phyloP scores from a whole-genome alignment of 2,797 vertebrate species.

The Chloroceryle inda region DNA sequence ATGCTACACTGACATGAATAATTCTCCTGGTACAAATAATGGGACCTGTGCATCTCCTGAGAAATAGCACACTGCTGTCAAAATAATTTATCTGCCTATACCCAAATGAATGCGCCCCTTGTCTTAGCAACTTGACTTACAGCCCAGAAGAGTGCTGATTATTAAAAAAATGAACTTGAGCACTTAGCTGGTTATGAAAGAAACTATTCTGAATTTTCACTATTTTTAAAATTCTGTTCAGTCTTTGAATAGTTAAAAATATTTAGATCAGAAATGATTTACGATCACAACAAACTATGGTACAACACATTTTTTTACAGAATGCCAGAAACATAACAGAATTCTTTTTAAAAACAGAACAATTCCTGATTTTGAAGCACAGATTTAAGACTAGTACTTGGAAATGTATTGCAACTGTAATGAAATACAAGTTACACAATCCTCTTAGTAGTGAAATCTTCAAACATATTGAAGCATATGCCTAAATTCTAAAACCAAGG shows the following conservation, averaged over 20 bases:
- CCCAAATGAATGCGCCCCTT: constrained; percentile 12
- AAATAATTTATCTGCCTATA: constrained; percentile 50
- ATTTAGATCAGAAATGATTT: background rate
- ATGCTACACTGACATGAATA: background rate
- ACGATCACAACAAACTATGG: background rate
- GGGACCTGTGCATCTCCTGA: background rate
- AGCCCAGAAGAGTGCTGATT: background rate
- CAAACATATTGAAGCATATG: background rate
- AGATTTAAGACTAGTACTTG: background rate
- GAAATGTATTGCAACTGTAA: background rate
- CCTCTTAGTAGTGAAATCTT: background rate
- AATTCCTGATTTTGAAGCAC: background rate
- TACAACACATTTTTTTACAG: background rate
- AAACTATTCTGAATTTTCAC: constrained; percentile 10
- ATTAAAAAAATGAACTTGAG: background rate
- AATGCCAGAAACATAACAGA: background rate
- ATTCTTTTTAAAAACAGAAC: background rate
- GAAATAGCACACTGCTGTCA: constrained; percentile 27
- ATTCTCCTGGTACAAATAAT: constrained; percentile 22
- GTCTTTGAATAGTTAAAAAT: background rate
- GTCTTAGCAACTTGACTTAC: constrained; percentile 6
- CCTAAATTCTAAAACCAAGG: background rate
- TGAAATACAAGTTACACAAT: background rate
- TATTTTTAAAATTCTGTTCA: background rate
- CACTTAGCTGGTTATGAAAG: background rate